Base-by-base conservation (phyloP, 2,888 invertebrate genomes). In the Drosophila siamana region DNA sequence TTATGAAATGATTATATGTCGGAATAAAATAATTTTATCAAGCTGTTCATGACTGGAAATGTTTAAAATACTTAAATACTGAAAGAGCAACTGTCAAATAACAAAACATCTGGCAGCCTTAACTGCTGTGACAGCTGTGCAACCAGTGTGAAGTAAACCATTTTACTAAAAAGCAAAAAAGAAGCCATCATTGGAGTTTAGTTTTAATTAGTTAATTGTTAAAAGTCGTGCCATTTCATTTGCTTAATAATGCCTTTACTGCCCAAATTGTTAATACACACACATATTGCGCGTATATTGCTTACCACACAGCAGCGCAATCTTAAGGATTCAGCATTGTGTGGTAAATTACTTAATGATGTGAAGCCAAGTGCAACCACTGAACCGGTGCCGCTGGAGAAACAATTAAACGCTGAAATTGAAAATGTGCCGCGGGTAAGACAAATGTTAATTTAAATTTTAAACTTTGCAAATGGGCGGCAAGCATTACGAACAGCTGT, bases 61-160 rank as follows among this genome's bases (percentile, higher is more conserved):
- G 4, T n/a, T 5, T 5, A 33, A 7, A 41, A 26, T 51, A 40
- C n/a, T n/a, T 28, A 52, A 40, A 52, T 40, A 52, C 26, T 28
- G 9, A 11, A 8, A 28, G 26, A 2, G 6, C 7, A 6, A 6
- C 13, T 38, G 7, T 6, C 36, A 38, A 38, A 13, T 38, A 15
- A 7, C 13, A 15, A 38, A 36, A 15, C 16, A 28, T 48, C 57
- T 66, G 74, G 74, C 69, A 71, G 40, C 61, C 6, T 52, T 40
- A 28, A 54, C 50, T 51, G 43, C 52, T 71, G 70, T 19, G 19
- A 33, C 28, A 22, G 22, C n/a, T n/a, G n/a, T n/a, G n/a, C 16
- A 28, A 8, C 8, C 28, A 28, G 7, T 28, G 28, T 28, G 9
- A 28, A 28, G 11, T 9, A 9, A 28, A 8, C 28, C 8, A 28